These are phyloP conservation scores for Brachyptera putata DNA, from an alignment of 2,888 invertebrate species.

Conservation along the genomic window DNA sequence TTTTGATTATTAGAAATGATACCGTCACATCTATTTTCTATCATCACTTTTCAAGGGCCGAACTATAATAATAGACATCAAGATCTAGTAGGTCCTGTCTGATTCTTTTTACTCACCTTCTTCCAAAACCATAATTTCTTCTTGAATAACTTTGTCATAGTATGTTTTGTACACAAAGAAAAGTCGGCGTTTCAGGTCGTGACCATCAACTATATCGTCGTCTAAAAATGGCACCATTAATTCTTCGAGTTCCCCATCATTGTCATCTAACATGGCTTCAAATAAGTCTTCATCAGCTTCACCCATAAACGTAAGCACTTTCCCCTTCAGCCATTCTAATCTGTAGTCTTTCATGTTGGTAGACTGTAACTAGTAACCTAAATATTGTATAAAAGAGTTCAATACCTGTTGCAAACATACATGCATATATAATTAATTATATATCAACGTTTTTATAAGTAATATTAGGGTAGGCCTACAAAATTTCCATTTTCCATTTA, in stretches of 20 bases:
- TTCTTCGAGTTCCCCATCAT: slow-evolving; percentile 52
- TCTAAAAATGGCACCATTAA: slow-evolving; percentile 53
- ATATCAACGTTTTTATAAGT: too few relatives aligned
- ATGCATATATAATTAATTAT: background rate
- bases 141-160: slow-evolving; percentile 67
- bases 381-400: background rate
- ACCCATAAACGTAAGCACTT: slow-evolving; percentile 56
- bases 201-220: slow-evolving; percentile 48
- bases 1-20: too few relatives aligned
- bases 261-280: slow-evolving; percentile 53
- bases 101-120: too few relatives aligned
- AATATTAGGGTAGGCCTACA: too few relatives aligned
- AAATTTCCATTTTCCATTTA: too few relatives aligned
- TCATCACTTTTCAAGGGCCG: too few relatives aligned
- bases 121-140: slow-evolving; percentile 67
- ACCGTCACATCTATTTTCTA: too few relatives aligned
- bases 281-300: slow-evolving; percentile 54
- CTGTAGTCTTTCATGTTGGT: slow-evolving; percentile 50
- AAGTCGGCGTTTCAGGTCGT: slow-evolving; percentile 53
- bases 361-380: background rate
- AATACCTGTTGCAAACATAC: background rate
- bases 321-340: slow-evolving; percentile 65
- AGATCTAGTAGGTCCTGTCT: too few relatives aligned
- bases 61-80: too few relatives aligned
- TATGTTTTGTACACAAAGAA: slow-evolving; percentile 66